A percentile compares a stretch with the other conserved stretches of the same genome.
Evolutionary conservation across 2,113 vertebrate genomes (phyloP).

Genomic region (Gymnorhina tibicen): DNA sequence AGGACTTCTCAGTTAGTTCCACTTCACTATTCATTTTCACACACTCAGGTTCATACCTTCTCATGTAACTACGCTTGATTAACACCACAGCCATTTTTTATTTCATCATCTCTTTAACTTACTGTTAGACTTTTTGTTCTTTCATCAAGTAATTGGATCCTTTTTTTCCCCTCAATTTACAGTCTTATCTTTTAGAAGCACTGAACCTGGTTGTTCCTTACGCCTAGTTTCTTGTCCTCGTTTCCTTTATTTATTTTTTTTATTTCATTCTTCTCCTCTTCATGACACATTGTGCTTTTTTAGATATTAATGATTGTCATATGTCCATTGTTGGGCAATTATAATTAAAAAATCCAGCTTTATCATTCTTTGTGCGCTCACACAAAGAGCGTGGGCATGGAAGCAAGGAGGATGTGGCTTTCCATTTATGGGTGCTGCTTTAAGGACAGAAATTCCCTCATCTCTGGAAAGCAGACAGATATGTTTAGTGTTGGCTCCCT

Average conservation of each 20-base stretch:
- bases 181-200: background rate
- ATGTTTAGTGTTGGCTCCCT: background rate
- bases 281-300: background rate
- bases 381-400: background rate
- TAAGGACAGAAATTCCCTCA: background rate
- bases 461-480: background rate
- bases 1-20: background rate
- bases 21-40: background rate
- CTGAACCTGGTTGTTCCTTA: background rate
- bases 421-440: background rate
- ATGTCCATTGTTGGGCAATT: background rate
- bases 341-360: background rate
- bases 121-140: background rate
- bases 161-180: background rate
- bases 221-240: background rate
- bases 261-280: background rate
- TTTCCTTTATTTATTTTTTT: background rate
- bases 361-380: background rate
- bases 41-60: background rate
- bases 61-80: background rate
- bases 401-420: background rate
- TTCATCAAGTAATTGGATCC: background rate
- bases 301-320: background rate
- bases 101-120: background rate
- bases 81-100: background rate